Evolutionary conservation across 2,888 invertebrate genomes (phyloP).

Genomic region (Desoria tigrina): DNA sequence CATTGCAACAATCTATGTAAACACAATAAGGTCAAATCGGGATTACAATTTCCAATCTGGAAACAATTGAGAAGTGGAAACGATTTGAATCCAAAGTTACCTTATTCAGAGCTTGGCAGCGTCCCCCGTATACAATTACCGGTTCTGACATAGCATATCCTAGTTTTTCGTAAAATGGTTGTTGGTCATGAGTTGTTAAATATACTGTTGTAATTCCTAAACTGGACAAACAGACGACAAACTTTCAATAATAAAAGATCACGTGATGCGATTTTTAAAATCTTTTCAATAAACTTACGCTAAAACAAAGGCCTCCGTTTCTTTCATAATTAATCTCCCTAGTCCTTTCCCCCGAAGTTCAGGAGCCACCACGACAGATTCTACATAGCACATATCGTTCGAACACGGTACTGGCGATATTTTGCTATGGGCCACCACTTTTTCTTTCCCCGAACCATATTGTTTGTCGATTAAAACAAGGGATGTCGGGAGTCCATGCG

Average conservation of each 20-base stretch:
- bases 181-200: constrained; percentile 55
- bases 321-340: constrained; percentile 73
- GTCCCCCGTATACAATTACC: constrained; percentile 47
- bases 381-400: constrained; percentile 73
- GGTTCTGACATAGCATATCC: constrained; percentile 55
- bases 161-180: constrained; percentile 55
- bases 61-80: background rate
- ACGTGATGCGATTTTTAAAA: background rate
- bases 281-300: constrained; percentile 54
- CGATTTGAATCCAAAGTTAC: background rate
- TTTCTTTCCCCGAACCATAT: constrained; percentile 65
- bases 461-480: constrained; percentile 59
- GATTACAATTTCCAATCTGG: background rate
- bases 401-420: constrained; percentile 69
- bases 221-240: constrained; percentile 41
- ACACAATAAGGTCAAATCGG: background rate
- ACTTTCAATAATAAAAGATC: background rate
- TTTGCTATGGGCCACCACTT: constrained; percentile 68
- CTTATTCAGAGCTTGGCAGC: constrained; percentile 8
- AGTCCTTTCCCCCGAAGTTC: constrained; percentile 72
- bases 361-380: constrained; percentile 75
- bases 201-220: constrained; percentile 54
- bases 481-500: constrained; percentile 53
- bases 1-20: background rate
- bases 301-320: constrained; percentile 71